Conservation (phyloP, 2,888 invertebrate genomes). For the Sesia bembeciformis region DNA sequence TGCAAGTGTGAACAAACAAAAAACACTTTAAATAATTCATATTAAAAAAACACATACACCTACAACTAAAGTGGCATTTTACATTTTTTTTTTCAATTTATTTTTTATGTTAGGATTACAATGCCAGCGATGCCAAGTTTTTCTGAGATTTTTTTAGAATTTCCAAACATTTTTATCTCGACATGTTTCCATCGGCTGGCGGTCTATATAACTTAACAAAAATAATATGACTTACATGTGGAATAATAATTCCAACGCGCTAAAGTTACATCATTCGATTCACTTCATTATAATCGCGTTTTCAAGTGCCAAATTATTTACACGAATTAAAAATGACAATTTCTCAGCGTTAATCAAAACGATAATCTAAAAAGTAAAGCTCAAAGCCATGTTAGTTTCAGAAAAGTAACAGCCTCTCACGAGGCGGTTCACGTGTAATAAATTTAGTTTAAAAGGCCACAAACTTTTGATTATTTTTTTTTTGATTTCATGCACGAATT, state of each 20-base stretch:
- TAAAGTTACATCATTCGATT: constrained; percentile 15
- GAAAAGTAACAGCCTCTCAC: constrained; percentile 17
- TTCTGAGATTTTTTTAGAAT: too few species aligned
- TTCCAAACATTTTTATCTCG: background rate
- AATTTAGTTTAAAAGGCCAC: constrained; percentile 41
- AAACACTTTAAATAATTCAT: constrained; percentile 52
- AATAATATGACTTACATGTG: constrained; percentile 23
- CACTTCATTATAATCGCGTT: constrained; percentile 11
- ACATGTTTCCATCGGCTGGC: constrained; percentile 12
- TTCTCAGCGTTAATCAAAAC: background rate
- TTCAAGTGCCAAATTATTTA: constrained; percentile 22
- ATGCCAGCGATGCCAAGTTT: too few species aligned
- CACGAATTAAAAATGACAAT: constrained; percentile 20
- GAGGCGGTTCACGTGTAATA: constrained; percentile 21
- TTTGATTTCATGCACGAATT: constrained; percentile 11
- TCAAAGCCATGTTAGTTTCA: constrained; percentile 31
- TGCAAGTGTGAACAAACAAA: constrained; percentile 47
- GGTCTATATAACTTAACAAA: constrained; percentile 19
- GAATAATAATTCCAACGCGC: constrained; percentile 20
- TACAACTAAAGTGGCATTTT: constrained; percentile 61
- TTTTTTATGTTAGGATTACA: too few species aligned
- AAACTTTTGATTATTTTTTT: constrained; percentile 22
- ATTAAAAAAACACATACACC: constrained; percentile 60
- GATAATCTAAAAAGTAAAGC: constrained; percentile 24
- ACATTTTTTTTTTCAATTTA: constrained; percentile 16